Evolutionary conservation across 2,888 invertebrate species (phyloP).

Genomic region (Hypsopygia costalis): DNA sequence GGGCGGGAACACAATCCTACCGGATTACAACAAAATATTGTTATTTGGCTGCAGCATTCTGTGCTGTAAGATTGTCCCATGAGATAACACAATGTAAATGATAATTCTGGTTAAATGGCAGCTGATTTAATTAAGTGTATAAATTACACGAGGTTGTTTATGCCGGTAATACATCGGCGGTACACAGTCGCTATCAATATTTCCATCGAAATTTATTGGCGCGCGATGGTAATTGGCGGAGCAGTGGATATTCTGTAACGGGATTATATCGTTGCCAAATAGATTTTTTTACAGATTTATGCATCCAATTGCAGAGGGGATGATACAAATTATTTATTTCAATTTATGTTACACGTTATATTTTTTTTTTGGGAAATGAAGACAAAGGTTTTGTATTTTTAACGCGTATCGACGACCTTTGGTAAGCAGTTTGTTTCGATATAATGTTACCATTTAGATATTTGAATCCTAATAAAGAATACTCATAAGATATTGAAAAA

Average conservation of each 20-base stretch:
- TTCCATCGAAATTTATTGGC: constrained; percentile 59
- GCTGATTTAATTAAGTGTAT: constrained; percentile 46
- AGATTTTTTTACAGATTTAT: constrained; percentile 19
- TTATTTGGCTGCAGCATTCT: too few relatives aligned
- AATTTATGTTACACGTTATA: not conserved
- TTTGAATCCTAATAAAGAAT: too few relatives aligned
- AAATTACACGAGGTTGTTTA: constrained; percentile 46
- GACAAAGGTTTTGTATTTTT: too few relatives aligned
- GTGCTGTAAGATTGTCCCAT: too few relatives aligned
- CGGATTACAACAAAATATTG: too few relatives aligned
- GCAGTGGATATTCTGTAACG: constrained; percentile 22
- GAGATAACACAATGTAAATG: too few relatives aligned
- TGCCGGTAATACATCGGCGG: constrained; percentile 37
- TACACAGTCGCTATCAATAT: constrained; percentile 53
- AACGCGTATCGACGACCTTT: too few relatives aligned
- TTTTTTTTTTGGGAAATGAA: too few relatives aligned
- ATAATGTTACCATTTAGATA: too few relatives aligned
- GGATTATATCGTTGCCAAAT: constrained; percentile 19
- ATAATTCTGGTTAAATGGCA: constrained; percentile 32
- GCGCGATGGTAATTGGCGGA: constrained; percentile 46
- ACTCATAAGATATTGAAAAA: too few relatives aligned
- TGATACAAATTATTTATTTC: constrained; percentile 8
- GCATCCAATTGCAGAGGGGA: constrained; percentile 1
- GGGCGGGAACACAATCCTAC: too few relatives aligned
- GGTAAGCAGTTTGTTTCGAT: too few relatives aligned